A percentile compares a stretch with the other conserved stretches of the same genome.
phyloP scores from a whole-genome alignment of 2,797 vertebrate species.

The Labroides dimidiatus region DNA sequence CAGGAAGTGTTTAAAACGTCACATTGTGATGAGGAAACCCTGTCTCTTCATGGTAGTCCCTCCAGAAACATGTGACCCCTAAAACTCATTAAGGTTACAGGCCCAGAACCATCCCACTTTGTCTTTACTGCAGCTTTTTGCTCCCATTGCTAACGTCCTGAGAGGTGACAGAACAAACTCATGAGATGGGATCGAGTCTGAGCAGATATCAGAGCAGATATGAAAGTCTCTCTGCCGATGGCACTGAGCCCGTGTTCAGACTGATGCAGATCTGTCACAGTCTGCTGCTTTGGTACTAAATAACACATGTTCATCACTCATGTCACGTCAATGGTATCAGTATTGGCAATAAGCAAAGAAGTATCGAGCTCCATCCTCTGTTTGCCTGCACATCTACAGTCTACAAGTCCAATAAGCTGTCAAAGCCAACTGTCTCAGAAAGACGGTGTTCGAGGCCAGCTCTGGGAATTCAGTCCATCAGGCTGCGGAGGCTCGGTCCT shows the following conservation, averaged over 20 bases:
- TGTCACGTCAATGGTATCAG: conserved; percentile 5
- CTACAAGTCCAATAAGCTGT: conserved; percentile 36
- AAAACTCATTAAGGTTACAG: conserved; percentile 2
- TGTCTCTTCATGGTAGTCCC: conserved; percentile 21
- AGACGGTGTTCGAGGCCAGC: conserved; percentile 64
- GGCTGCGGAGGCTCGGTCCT: conserved; percentile 30
- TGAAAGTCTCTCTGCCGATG: conserved; percentile 31
- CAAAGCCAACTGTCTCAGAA: conserved; percentile 47
- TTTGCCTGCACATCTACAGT: conserved; percentile 22
- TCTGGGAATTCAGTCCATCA: conserved; percentile 51
- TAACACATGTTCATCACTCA: conserved; percentile 38
- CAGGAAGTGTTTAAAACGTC: conserved; percentile 43
- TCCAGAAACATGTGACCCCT: conserved; percentile 24
- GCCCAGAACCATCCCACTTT: conserved; percentile 13
- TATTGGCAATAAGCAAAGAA: conserved; percentile 26
- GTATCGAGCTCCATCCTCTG: conserved; percentile 17
- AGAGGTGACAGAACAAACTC: conserved; percentile 33
- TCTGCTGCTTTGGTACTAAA: conserved; percentile 75
- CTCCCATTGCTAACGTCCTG: conserved; percentile 24
- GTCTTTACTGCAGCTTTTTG: conserved; percentile 15
- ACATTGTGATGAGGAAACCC: conserved; percentile 48
- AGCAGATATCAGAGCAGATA: conserved; percentile 39
- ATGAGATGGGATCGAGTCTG: conserved; percentile 24
- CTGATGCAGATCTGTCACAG: conserved; percentile 51
- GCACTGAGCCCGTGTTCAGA: conserved; percentile 35